phyloP scores from a whole-genome alignment of 1,140 invertebrate species.

The Eubasilissa regina region DNA sequence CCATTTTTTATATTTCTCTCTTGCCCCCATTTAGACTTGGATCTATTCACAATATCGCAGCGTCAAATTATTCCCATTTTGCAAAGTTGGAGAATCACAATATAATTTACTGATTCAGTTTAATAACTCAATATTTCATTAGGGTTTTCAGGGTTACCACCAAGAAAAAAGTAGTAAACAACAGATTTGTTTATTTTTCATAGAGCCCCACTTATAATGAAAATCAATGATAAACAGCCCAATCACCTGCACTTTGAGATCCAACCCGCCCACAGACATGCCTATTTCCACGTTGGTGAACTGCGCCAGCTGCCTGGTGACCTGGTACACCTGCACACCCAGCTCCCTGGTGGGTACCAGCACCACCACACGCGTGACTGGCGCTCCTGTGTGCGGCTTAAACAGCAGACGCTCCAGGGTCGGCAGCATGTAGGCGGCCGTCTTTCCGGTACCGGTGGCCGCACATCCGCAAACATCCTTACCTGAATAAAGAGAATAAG shows the following conservation, averaged over 20 bases:
- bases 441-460: constrained; percentile 98
- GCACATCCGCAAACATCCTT: constrained; percentile 95
- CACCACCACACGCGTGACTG: constrained; percentile 90
- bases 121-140: too few relatives aligned
- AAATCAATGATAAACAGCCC: too few relatives aligned
- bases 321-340: constrained; percentile 95
- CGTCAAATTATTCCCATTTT: too few relatives aligned
- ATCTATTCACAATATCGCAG: too few relatives aligned
- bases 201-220: too few relatives aligned
- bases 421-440: constrained; percentile 98
- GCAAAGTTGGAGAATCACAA: too few relatives aligned
- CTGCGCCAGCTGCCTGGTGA: constrained; percentile 92
- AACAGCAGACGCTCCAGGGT: constrained; percentile 95
- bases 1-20: too few relatives aligned
- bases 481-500: constrained; percentile 68
- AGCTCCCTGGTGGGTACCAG: constrained; percentile 97
- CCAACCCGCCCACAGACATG: constrained; percentile 92
- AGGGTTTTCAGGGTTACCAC: too few relatives aligned
- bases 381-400: constrained; percentile 72
- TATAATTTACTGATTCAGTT: too few relatives aligned
- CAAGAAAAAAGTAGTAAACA: too few relatives aligned
- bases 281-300: constrained; percentile 89
- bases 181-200: too few relatives aligned
- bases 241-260: constrained; percentile 88
- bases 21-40: too few relatives aligned